Evolutionary conservation across 2,113 vertebrate genomes (phyloP).

Genomic region (Scopus umbretta): DNA sequence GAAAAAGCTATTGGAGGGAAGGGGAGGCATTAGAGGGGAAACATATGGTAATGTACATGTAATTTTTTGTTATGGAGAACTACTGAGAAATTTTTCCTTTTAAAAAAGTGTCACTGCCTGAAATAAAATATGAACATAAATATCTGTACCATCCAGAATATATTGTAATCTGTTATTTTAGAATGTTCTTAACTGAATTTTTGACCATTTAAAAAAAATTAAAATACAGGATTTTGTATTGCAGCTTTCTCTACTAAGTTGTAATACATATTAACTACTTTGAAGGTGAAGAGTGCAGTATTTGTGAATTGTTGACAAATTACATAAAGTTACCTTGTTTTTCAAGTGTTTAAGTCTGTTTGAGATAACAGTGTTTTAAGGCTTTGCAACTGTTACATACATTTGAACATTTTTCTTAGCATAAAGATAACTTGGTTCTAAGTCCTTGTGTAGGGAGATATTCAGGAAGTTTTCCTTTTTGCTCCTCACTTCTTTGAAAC

Average conservation of each 20-base stretch:
- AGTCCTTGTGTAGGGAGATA: background rate
- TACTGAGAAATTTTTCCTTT: background rate
- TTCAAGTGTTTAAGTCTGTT: background rate
- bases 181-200: background rate
- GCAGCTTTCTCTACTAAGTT: background rate
- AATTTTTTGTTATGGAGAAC: background rate
- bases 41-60: accelerated
- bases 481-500: background rate
- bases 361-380: background rate
- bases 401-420: background rate
- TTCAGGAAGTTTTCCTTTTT: background rate
- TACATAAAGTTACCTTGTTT: background rate
- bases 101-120: background rate
- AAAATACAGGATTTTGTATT: background rate
- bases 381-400: background rate
- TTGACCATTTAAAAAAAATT: background rate
- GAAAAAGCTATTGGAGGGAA: background rate
- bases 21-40: background rate
- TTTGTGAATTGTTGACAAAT: background rate
- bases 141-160: background rate
- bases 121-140: background rate
- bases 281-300: background rate
- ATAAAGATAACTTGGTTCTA: background rate
- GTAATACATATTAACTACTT: background rate
- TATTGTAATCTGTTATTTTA: background rate